phyloP scores from a whole-genome alignment of 2,888 invertebrate species.

The Dryobotodes eremita region DNA sequence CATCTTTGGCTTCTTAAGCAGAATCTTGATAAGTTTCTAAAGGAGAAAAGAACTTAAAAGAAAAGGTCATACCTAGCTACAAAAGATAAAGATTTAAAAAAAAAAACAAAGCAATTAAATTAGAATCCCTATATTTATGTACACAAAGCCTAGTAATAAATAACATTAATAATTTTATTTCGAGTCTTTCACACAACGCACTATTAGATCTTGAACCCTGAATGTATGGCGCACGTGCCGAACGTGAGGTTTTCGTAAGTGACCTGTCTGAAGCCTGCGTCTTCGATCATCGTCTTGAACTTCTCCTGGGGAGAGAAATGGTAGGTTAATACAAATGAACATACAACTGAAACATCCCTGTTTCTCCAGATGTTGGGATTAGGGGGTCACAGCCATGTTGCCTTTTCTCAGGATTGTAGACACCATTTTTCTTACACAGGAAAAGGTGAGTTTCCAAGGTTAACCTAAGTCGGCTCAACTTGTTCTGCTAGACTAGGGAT shows the following conservation, averaged over 20 bases:
- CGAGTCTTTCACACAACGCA: background rate
- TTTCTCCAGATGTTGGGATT: background rate
- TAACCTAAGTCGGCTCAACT: background rate
- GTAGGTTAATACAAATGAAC: background rate
- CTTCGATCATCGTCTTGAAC: constrained; percentile 96
- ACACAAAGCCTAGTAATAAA: constrained; percentile 34
- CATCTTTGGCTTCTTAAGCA: background rate
- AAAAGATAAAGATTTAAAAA: background rate
- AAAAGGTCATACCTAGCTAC: no score
- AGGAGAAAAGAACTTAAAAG: background rate
- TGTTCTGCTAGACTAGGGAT: no score
- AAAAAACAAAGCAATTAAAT: constrained; percentile 3
- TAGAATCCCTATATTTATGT: constrained; percentile 56
- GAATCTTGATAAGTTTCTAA: background rate
- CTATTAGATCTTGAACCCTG: constrained; percentile 96
- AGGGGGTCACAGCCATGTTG: background rate
- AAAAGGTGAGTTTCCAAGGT: background rate
- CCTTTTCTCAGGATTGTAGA: background rate
- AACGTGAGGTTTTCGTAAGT: constrained; percentile 97
- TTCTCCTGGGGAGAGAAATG: constrained; percentile 90
- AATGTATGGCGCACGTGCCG: constrained; percentile 98
- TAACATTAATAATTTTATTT: background rate
- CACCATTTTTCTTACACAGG: background rate
- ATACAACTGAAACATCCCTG: background rate
- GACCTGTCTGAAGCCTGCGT: constrained; percentile 97